Percentiles rank a stretch among this genome's conserved stretches.
Evolutionary conservation across 2,797 vertebrate genomes (phyloP).

Genomic region (Pipistrellus kuhlii): DNA sequence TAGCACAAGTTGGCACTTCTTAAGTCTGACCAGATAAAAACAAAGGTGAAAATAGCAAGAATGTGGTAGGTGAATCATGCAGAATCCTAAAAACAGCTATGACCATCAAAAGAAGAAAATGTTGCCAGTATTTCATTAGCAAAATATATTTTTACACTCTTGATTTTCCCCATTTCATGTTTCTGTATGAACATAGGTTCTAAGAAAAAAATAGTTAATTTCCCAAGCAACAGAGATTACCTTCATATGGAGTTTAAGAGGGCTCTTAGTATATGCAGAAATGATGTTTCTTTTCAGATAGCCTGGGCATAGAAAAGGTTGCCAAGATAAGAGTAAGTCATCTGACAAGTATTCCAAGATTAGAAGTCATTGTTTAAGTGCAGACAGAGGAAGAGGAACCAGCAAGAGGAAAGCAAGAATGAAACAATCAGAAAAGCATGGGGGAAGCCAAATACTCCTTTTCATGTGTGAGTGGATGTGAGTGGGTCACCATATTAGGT

Average conservation of each 20-base stretch:
- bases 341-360: not conserved
- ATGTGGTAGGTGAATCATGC: not conserved
- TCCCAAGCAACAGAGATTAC: not conserved
- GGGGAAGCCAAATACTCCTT: not conserved
- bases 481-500: not conserved
- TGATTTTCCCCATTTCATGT: not conserved
- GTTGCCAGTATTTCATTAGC: not conserved
- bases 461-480: not conserved
- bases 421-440: not conserved
- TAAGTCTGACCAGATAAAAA: not conserved
- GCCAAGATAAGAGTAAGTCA: not conserved
- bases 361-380: not conserved
- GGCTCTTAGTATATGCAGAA: not conserved
- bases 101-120: not conserved
- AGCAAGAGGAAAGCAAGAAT: not conserved
- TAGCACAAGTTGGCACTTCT: not conserved
- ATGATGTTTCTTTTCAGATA: not conserved
- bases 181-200: not conserved
- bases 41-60: constrained; percentile 45
- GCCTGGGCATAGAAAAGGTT: not conserved
- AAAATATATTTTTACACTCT: not conserved
- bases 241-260: not conserved
- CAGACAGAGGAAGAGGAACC: not conserved
- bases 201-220: not conserved
- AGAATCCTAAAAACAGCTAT: not conserved